These are phyloP conservation scores for Glyptemys insculpta DNA, from an alignment of 2,797 vertebrate genomes.

Conservation along the genomic window DNA sequence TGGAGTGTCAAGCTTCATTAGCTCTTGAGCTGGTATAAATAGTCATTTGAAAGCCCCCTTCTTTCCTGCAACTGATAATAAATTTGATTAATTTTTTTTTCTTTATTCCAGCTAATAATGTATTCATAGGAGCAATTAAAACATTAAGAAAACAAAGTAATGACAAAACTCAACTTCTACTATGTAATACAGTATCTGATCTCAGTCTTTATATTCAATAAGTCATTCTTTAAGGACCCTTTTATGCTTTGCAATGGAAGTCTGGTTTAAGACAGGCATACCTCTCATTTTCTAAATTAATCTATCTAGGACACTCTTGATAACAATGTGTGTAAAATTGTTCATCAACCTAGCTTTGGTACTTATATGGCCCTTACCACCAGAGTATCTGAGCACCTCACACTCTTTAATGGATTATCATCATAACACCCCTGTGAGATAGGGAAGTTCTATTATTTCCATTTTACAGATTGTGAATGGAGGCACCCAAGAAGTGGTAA, in stretches of 20 bases:
- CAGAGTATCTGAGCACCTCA: too few relatives aligned
- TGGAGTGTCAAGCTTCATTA: constrained; percentile 28
- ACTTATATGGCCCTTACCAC: too few relatives aligned
- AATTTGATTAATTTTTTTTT: not conserved
- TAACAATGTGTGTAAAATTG: not conserved
- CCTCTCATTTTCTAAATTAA: not conserved
- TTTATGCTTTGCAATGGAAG: not conserved
- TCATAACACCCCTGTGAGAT: too few relatives aligned
- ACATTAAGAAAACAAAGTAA: not conserved
- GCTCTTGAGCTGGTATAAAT: not conserved
- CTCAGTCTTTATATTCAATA: not conserved
- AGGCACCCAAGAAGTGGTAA: too few relatives aligned
- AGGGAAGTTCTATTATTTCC: too few relatives aligned
- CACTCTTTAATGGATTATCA: too few relatives aligned
- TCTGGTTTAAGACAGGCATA: not conserved
- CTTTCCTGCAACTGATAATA: not conserved
- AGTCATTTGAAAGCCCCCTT: not conserved
- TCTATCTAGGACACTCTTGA: not conserved
- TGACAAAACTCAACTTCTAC: not conserved
- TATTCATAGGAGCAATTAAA: not conserved
- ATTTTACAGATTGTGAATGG: too few relatives aligned
- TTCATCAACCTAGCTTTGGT: too few relatives aligned
- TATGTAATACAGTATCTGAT: not conserved
- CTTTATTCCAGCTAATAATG: not conserved
- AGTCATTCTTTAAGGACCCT: not conserved